phyloP scores from a whole-genome alignment of 2,113 vertebrate species.

The Gnathonemus echidnorhynchus region DNA sequence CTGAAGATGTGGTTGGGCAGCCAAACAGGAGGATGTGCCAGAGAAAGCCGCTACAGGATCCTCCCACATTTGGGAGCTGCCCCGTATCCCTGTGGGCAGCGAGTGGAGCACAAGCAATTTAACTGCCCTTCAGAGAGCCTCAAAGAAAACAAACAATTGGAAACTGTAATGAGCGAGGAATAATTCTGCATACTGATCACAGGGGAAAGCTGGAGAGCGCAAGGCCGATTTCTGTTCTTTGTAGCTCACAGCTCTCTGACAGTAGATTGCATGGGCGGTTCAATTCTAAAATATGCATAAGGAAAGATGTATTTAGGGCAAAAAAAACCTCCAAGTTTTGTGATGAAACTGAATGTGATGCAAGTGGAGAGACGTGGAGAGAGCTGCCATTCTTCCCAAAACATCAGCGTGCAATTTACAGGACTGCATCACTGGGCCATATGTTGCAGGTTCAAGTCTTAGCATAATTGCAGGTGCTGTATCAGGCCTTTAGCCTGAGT shows the following conservation, averaged over 20 bases:
- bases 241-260: conserved; percentile 14
- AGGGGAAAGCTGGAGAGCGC: background rate
- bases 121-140: background rate
- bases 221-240: background rate
- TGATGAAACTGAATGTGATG: background rate
- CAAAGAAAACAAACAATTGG: conserved; percentile 9
- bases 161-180: conserved; percentile 5
- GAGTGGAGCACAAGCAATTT: background rate
- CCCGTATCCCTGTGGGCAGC: background rate
- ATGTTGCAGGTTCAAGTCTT: background rate
- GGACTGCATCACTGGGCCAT: background rate
- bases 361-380: background rate
- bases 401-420: background rate
- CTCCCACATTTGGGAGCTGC: background rate
- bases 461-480: background rate
- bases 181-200: conserved; percentile 13
- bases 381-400: background rate
- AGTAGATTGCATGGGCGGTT: background rate
- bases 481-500: background rate
- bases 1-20: background rate
- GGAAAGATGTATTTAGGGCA: conserved; percentile 5
- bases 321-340: background rate
- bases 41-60: background rate
- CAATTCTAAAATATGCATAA: conserved; percentile 14
- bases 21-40: background rate